Conservation (phyloP, 2,797 vertebrate genomes). For the Lophotriccus pileatus region DNA sequence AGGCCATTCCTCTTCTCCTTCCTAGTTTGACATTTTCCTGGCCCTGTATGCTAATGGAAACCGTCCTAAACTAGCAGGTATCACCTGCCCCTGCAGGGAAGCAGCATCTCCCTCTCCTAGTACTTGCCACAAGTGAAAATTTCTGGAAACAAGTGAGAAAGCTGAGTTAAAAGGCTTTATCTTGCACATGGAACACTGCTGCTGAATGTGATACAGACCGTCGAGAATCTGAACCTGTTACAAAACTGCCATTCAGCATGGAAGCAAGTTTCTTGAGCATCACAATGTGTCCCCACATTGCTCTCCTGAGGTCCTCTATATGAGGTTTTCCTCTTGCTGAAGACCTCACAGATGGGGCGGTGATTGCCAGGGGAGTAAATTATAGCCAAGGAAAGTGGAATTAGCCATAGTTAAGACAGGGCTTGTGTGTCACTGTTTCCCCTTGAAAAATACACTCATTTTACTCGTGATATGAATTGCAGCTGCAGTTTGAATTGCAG, state of each 20-base stretch:
- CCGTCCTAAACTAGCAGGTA: conserved; percentile 64
- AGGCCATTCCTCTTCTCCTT: conserved; percentile 56
- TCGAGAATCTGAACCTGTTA: not conserved
- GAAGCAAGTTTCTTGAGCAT: not conserved
- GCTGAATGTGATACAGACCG: not conserved
- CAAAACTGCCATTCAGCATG: not conserved
- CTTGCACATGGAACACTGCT: not conserved
- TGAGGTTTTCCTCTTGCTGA: not conserved
- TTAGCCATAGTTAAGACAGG: not conserved
- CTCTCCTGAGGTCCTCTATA: not conserved
- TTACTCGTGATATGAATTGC: not conserved
- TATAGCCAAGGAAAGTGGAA: not conserved
- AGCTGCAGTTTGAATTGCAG: conserved; percentile 8
- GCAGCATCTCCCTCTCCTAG: conserved; percentile 40
- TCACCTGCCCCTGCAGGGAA: conserved; percentile 61
- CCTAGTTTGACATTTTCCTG: conserved; percentile 62
- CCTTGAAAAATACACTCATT: not conserved
- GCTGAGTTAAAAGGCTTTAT: conserved; percentile 36
- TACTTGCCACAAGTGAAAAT: conserved; percentile 50
- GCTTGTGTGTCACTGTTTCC: not conserved
- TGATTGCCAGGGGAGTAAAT: not conserved
- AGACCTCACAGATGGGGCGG: not conserved
- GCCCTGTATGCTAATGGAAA: conserved; percentile 53
- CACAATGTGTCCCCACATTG: not conserved
- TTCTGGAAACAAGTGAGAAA: conserved; percentile 54